Evolutionary conservation across 2,113 vertebrate genomes (phyloP).

Genomic region (Carettochelys insculpta): DNA sequence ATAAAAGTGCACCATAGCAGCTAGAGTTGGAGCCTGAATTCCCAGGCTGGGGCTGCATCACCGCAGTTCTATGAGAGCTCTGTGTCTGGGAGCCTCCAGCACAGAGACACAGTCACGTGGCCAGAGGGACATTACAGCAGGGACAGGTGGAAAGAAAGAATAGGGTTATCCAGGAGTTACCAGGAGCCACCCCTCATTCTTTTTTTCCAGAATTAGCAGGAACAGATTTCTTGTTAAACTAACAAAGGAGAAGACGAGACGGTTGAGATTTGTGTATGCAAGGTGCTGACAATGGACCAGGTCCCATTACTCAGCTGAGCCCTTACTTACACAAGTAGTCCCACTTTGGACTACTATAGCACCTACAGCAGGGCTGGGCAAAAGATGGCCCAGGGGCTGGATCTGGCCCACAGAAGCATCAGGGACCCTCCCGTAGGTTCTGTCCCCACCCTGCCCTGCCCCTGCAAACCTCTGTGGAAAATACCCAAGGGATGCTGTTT

Average conservation of each 20-base stretch:
- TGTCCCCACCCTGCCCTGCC: too few species aligned
- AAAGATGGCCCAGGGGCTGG: too few species aligned
- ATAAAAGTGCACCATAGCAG: not conserved
- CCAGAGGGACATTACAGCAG: not conserved
- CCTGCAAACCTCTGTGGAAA: too few species aligned
- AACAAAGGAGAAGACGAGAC: not conserved
- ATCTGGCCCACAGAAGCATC: too few species aligned
- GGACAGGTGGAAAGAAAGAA: not conserved
- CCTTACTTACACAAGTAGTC: not conserved
- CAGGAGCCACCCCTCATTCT: not conserved
- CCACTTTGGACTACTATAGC: too few species aligned
- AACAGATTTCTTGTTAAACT: not conserved
- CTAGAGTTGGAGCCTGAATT: not conserved
- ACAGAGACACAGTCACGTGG: not conserved
- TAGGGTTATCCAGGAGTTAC: not conserved
- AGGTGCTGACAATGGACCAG: not conserved
- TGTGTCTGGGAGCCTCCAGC: not conserved
- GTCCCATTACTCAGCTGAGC: not conserved
- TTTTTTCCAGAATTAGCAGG: not conserved
- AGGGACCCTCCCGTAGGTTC: too few species aligned
- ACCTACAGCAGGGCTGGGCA: too few species aligned
- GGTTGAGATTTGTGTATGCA: not conserved
- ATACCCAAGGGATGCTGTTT: too few species aligned
- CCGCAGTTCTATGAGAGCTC: not conserved
- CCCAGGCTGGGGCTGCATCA: not conserved